Percentiles rank a stretch among this genome's conserved stretches.
These are phyloP conservation scores for Halocynthia aurantium DNA, from an alignment of 23 tunicate species.

Conservation along the genomic window DNA sequence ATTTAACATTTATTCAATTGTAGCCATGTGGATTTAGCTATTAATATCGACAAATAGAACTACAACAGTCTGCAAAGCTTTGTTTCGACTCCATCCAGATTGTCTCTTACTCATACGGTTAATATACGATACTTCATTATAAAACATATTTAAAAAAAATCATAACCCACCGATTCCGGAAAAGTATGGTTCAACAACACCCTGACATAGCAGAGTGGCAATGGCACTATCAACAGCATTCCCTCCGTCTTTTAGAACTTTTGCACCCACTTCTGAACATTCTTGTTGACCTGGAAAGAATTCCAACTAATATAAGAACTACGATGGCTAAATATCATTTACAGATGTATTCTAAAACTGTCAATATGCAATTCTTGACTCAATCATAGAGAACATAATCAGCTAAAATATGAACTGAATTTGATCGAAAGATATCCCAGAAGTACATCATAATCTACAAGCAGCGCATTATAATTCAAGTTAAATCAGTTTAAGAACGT, in stretches of 20 bases:
- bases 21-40: background rate
- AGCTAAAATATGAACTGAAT: too few species aligned
- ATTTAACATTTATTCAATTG: background rate
- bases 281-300: slow-evolving; percentile 40
- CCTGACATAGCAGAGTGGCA: slow-evolving; percentile 75
- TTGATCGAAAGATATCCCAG: too few species aligned
- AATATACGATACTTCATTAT: background rate
- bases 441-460: too few species aligned
- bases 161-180: slow-evolving; percentile 55
- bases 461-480: too few species aligned
- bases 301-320: too few species aligned
- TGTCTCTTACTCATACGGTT: background rate
- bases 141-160: background rate
- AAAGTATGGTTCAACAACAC: slow-evolving; percentile 82
- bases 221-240: slow-evolving; percentile 97
- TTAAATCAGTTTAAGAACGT: too few species aligned
- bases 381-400: too few species aligned
- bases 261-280: slow-evolving; percentile 61
- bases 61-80: too few species aligned
- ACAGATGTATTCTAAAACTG: too few species aligned
- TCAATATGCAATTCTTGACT: too few species aligned
- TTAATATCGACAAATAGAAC: too few species aligned
- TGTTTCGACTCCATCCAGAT: background rate
- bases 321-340: too few species aligned
- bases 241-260: slow-evolving; percentile 63